These are phyloP conservation scores for Drosophila elegans DNA, from an alignment of 1,140 invertebrate species.

Conservation along the genomic window DNA sequence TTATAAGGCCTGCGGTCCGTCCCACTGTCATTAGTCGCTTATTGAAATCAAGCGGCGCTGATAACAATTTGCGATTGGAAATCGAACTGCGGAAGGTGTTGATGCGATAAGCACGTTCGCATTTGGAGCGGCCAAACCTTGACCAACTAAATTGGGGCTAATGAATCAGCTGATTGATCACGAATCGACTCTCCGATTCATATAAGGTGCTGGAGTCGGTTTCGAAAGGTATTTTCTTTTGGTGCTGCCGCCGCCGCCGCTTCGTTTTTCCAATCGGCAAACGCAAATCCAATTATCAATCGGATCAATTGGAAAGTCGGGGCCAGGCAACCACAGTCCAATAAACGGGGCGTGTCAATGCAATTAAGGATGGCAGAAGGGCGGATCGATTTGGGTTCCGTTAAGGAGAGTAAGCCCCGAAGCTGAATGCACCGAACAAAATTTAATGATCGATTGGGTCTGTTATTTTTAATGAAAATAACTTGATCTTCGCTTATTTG, in stretches of 20 bases:
- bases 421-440: conserved; percentile 19
- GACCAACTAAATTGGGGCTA: conserved; percentile 68
- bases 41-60: conserved; percentile 28
- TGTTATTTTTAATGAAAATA: background rate
- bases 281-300: conserved; percentile 71
- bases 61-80: conserved; percentile 40
- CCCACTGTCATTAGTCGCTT: conserved; percentile 27
- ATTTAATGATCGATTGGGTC: background rate
- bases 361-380: conserved; percentile 50
- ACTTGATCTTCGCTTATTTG: background rate
- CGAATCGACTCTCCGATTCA: conserved; percentile 34
- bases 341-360: conserved; percentile 68
- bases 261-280: conserved; percentile 45
- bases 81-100: conserved; percentile 36
- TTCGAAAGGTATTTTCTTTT: conserved; percentile 47
- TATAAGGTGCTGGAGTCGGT: conserved; percentile 23
- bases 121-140: conserved; percentile 54
- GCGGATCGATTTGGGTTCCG: conserved; percentile 29
- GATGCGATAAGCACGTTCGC: conserved; percentile 57
- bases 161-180: conserved; percentile 63
- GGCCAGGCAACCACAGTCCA: conserved; percentile 50
- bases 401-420: conserved; percentile 22
- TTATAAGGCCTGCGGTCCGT: conserved; percentile 19
- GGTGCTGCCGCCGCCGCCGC: background rate
- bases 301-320: conserved; percentile 74